Conservation (phyloP, 2,888 invertebrate genomes). For the Dromius quadrimaculatus region DNA sequence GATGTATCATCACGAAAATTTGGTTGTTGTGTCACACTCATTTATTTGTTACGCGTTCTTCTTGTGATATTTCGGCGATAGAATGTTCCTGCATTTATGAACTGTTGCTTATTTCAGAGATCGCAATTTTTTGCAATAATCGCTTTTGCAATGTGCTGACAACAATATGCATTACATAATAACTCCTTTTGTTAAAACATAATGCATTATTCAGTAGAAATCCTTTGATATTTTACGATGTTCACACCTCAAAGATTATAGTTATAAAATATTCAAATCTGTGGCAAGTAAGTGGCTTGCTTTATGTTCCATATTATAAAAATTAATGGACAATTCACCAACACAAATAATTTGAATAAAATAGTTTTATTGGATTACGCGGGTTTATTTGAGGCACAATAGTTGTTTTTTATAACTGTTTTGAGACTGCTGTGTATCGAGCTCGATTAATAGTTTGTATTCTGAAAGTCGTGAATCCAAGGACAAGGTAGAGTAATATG, state of each 20-base stretch:
- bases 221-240: constrained; percentile 18
- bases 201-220: constrained; percentile 28
- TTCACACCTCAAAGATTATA: constrained; percentile 14
- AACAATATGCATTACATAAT: constrained; percentile 30
- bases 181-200: constrained; percentile 13
- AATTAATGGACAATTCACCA: too few species aligned
- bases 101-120: too few species aligned
- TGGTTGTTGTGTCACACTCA: too few species aligned
- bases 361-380: too few species aligned
- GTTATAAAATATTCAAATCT: constrained; percentile 1
- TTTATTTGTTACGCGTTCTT: too few species aligned
- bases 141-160: constrained; percentile 16
- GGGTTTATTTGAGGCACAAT: not conserved
- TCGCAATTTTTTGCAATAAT: constrained; percentile 20
- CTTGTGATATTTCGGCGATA: too few species aligned
- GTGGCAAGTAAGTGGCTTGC: not conserved
- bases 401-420: constrained; percentile 47
- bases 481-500: constrained; percentile 57
- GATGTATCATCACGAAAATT: too few species aligned
- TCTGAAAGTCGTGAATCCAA: constrained; percentile 58
- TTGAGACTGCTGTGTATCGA: constrained; percentile 52
- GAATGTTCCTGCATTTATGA: too few species aligned
- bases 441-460: constrained; percentile 56
- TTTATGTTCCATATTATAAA: not conserved
- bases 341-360: too few species aligned